Evolutionary conservation across 2,797 vertebrate genomes (phyloP), one percentile per base, ranked within the genome.

Genomic region (Pangasius krempfi): DNA sequence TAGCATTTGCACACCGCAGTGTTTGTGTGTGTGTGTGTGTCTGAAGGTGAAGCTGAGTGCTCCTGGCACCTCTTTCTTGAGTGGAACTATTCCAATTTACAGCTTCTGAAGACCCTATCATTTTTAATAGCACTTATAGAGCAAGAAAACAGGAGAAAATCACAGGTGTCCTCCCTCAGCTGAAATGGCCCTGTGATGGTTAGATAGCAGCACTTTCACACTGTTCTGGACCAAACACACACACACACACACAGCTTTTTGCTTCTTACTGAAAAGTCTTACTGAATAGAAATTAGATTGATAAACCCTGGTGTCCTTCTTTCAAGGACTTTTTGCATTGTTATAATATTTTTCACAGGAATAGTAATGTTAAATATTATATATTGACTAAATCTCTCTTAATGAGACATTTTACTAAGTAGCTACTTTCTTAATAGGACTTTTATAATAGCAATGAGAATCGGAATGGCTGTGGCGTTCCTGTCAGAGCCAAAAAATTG

Each of bases 81-180:
- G 81, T 87, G 86, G 81, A 89, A 87, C 89, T 89, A 85, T 85
- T 70, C 75, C 89, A 87, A 85, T 87, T 89, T 87, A 30, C 82
- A 85, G 86, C 73, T 13, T 79, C 86, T 87, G 86, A 89, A 80
- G 86, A 87, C 81, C 89, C 89, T 72, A 87, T 89, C 81, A 89
- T 89, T 89, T 89, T 81, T 89, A 87, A 89, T 89, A 89, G 89
- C 86, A 80, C 86, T 89, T 89, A 87, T 78, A 76, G 86, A 84
- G 84, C 81, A 87, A 84, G 81, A 60, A 85, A 89, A 72, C 81
- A 85, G 80, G 33, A 87, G 86, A 89, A 89, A 84, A 87, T 87
- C 73, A 89, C 86, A 4, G 64, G n/a, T 54, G 78, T 89, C 79
- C 79, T 86, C 85, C 25, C 4, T 78, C 54, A 44, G 72, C 62